A percentile compares a stretch with the other conserved stretches of the same genome.
These are phyloP conservation scores for Prosapia bicincta DNA, from an alignment of 2,888 invertebrate species.

Conservation along the genomic window DNA sequence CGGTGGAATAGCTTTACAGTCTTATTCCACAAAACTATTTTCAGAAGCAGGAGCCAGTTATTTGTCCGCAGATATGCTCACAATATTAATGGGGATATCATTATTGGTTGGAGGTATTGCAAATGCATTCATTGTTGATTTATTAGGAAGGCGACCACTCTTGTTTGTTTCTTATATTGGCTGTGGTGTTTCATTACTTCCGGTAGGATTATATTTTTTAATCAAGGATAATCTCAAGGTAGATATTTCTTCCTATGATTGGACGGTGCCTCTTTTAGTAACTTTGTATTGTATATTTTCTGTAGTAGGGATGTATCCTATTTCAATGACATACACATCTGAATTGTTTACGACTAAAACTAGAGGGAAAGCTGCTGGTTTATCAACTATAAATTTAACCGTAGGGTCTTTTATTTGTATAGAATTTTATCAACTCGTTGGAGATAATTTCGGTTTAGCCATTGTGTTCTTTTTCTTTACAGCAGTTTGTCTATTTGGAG, in stretches of 20 bases:
- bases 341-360: constrained; percentile 20
- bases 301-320: constrained; percentile 12
- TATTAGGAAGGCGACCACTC: constrained; percentile 3
- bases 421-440: neutral
- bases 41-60: neutral
- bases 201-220: neutral
- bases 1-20: constrained; percentile 10
- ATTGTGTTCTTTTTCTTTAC: neutral
- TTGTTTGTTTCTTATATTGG: constrained; percentile 2
- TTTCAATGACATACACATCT: constrained; percentile 18
- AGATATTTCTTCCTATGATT: neutral
- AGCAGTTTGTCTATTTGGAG: neutral
- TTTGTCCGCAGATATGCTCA: constrained; percentile 4
- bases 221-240: neutral
- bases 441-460: neutral
- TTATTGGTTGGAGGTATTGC: neutral
- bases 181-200: neutral
- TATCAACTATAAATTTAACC: constrained; percentile 1
- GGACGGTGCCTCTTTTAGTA: constrained; percentile 4
- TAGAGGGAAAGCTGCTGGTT: neutral
- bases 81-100: constrained; percentile 13
- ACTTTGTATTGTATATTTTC: constrained; percentile 1
- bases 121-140: constrained; percentile 3
- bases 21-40: constrained; percentile 22
- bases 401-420: neutral